phyloP scores from a whole-genome alignment of 2,113 vertebrate genomes.

The Ascaphus truei region DNA sequence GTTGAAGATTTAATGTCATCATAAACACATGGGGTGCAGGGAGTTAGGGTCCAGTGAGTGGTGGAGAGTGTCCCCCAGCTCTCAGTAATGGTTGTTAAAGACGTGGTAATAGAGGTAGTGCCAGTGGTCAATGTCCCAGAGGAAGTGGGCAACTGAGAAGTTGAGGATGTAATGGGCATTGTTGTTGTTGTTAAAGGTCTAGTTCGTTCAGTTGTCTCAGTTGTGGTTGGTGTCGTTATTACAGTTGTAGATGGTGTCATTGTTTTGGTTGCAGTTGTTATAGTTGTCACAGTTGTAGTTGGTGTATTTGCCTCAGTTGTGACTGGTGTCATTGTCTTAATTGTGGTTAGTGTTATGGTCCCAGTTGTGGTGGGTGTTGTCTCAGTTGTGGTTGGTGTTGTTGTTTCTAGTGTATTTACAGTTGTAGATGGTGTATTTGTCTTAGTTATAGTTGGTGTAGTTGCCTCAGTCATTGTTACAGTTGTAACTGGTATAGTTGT shows the following conservation, averaged over 20 bases:
- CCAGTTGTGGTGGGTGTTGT: not conserved
- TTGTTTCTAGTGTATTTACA: not conserved
- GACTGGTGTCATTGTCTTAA: no score
- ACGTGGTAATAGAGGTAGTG: not conserved
- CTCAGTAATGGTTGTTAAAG: not conserved
- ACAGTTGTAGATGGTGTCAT: not conserved
- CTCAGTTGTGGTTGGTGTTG: not conserved
- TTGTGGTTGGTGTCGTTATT: no score
- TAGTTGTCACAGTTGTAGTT: not conserved
- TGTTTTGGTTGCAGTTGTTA: not conserved
- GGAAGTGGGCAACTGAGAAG: not conserved
- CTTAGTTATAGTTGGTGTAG: not conserved
- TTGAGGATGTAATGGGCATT: not conserved
- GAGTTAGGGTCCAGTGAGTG: not conserved
- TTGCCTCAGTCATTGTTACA: accelerated
- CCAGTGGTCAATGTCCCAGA: not conserved
- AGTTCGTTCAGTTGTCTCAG: no score
- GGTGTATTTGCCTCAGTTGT: not conserved
- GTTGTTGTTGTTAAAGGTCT: not conserved
- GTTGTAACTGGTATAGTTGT: not conserved
- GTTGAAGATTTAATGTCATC: not conserved
- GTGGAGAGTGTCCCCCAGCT: not conserved
- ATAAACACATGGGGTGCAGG: not conserved
- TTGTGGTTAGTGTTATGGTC: not conserved
- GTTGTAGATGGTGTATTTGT: not conserved